These are phyloP conservation scores for Lagria hirta DNA, from an alignment of 2,888 invertebrate genomes.

Conservation along the genomic window DNA sequence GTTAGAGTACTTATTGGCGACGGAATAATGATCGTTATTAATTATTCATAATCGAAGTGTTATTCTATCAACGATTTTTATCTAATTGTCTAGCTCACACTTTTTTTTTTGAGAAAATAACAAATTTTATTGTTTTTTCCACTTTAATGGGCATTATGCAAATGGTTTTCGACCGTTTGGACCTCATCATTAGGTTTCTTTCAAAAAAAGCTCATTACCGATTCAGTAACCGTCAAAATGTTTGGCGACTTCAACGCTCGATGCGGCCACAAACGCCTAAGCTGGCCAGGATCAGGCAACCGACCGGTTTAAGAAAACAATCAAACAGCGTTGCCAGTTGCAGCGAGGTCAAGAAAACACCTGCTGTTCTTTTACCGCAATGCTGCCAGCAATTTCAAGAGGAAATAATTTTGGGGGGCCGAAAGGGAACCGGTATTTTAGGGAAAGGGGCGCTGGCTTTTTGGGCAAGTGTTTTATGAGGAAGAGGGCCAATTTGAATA, in stretches of 20 bases:
- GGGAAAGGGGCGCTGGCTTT: not conserved
- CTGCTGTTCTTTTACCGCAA: slow-evolving; percentile 15
- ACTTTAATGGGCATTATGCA: too few relatives aligned
- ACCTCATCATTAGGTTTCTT: slow-evolving; percentile 5
- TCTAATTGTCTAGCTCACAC: too few relatives aligned
- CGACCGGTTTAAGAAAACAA: slow-evolving; percentile 15
- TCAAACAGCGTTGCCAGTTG: slow-evolving; percentile 12
- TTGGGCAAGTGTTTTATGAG: slow-evolving; percentile 1
- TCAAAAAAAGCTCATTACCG: slow-evolving; percentile 6
- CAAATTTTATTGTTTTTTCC: too few relatives aligned
- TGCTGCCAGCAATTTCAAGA: slow-evolving; percentile 10
- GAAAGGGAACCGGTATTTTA: slow-evolving; percentile 2
- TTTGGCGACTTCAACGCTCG: slow-evolving; percentile 16
- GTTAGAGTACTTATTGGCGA: too few relatives aligned
- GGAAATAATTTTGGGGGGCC: not conserved
- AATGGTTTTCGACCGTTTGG: too few relatives aligned
- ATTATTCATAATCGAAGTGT: too few relatives aligned
- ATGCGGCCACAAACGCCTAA: slow-evolving; percentile 13
- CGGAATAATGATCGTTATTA: too few relatives aligned
- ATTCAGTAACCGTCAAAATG: slow-evolving; percentile 15
- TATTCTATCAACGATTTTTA: too few relatives aligned
- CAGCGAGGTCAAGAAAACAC: slow-evolving; percentile 22
- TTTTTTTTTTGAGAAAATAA: not conserved
- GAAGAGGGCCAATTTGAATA: slow-evolving; percentile 1
- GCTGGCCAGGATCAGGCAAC: slow-evolving; percentile 4